These are phyloP conservation scores for Orthosia cruda DNA, from an alignment of 2,888 invertebrate genomes.

Conservation along the genomic window DNA sequence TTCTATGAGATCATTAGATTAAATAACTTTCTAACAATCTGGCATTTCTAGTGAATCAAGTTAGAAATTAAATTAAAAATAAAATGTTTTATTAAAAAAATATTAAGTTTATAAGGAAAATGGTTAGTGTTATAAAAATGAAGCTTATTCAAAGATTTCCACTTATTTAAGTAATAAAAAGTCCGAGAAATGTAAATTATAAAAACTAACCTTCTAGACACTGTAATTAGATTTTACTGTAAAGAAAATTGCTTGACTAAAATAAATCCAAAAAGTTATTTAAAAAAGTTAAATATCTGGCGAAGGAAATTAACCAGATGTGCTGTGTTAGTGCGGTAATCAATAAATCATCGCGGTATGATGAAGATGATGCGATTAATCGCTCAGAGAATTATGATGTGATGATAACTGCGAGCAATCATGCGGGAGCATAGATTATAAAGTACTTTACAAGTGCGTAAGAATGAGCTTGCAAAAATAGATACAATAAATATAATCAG, in stretches of 20 bases:
- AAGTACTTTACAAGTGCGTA: conserved; percentile 15
- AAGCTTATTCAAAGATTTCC: background rate
- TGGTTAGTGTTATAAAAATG: background rate
- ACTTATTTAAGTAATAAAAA: background rate
- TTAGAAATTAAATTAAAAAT: background rate
- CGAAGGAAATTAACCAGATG: conserved; percentile 48
- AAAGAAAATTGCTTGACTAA: conserved; percentile 18
- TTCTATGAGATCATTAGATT: background rate
- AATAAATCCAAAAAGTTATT: conserved; percentile 13
- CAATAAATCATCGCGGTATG: conserved; percentile 37
- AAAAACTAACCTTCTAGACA: background rate
- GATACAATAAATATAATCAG: background rate
- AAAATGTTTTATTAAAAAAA: background rate
- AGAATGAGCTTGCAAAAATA: conserved; percentile 16
- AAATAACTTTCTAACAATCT: background rate
- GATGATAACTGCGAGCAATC: conserved; percentile 29
- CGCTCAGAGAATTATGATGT: conserved; percentile 30
- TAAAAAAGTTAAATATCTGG: conserved; percentile 15
- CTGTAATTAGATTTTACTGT: background rate
- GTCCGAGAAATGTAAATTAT: background rate
- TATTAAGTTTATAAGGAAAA: background rate
- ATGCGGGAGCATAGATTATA: conserved; percentile 12
- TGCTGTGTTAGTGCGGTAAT: conserved; percentile 17
- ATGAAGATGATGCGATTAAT: conserved; percentile 46
- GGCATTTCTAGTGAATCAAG: background rate